Evolutionary conservation across 2,797 vertebrate genomes (phyloP).

Genomic region (Myotis findleyi): DNA sequence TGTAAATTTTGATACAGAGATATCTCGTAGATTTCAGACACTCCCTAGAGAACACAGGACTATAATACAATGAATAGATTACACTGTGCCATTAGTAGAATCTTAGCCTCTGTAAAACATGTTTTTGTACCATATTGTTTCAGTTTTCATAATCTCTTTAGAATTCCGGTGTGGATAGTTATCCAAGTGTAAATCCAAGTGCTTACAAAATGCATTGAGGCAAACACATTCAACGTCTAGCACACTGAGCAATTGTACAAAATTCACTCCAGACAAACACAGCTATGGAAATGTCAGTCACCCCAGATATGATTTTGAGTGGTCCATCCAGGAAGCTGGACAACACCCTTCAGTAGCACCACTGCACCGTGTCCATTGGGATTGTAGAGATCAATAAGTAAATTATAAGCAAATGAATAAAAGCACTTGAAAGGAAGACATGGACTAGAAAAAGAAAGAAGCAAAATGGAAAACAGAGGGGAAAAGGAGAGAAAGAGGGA

Average conservation of each 20-base stretch:
- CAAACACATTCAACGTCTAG: not conserved
- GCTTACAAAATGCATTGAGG: constrained; percentile 28
- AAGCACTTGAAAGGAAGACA: not conserved
- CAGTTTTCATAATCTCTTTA: constrained; percentile 64
- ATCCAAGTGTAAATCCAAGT: constrained; percentile 41
- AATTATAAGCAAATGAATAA: constrained; percentile 14
- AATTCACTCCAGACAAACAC: not conserved
- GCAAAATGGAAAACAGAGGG: not conserved
- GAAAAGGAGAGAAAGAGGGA: not conserved
- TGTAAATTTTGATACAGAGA: constrained; percentile 51
- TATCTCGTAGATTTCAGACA: constrained; percentile 69
- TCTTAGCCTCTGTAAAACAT: constrained; percentile 58
- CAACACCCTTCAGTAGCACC: not conserved
- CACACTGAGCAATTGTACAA: not conserved
- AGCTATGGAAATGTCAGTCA: not conserved
- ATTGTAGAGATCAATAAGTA: not conserved
- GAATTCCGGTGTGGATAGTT: constrained; percentile 57
- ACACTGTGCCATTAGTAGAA: constrained; percentile 17
- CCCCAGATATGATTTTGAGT: not conserved
- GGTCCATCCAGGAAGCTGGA: not conserved
- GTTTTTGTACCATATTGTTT: constrained; percentile 53
- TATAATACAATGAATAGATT: constrained; percentile 54
- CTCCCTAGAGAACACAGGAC: constrained; percentile 60
- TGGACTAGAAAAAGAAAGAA: not conserved
- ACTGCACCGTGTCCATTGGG: not conserved